These are phyloP conservation scores for Chiloscyllium plagiosum DNA, from an alignment of 2,113 vertebrate genomes.

Conservation along the genomic window DNA sequence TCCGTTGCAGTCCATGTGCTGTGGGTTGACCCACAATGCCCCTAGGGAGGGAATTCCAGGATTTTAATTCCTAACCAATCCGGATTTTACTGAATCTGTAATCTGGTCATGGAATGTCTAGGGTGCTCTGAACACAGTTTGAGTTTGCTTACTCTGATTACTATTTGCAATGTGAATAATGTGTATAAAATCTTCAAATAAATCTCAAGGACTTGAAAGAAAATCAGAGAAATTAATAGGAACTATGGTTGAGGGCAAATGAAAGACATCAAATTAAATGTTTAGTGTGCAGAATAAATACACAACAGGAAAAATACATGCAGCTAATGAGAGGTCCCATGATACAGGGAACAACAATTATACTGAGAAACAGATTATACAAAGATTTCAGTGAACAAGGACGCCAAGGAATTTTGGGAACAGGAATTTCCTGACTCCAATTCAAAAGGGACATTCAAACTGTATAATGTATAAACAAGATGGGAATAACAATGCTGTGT, in stretches of 20 bases:
- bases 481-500: background rate
- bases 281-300: background rate
- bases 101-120: background rate
- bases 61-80: background rate
- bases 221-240: background rate
- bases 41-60: no score
- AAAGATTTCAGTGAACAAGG: background rate
- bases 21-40: no score
- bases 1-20: no score
- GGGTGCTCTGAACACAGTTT: no score
- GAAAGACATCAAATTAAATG: background rate
- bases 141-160: background rate
- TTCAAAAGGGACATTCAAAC: no score
- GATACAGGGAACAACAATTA: background rate
- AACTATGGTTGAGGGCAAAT: background rate
- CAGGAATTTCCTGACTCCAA: background rate
- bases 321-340: background rate
- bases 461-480: no score
- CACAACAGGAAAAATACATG: background rate
- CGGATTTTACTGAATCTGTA: background rate
- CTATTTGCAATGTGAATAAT: background rate
- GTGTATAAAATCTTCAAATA: background rate
- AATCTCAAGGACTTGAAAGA: background rate
- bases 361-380: background rate
- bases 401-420: background rate